A percentile compares a stretch with the other conserved stretches of the same genome.
Evolutionary conservation across 2,113 vertebrate genomes (phyloP).

Genomic region (Brachypodius melanocephalos): DNA sequence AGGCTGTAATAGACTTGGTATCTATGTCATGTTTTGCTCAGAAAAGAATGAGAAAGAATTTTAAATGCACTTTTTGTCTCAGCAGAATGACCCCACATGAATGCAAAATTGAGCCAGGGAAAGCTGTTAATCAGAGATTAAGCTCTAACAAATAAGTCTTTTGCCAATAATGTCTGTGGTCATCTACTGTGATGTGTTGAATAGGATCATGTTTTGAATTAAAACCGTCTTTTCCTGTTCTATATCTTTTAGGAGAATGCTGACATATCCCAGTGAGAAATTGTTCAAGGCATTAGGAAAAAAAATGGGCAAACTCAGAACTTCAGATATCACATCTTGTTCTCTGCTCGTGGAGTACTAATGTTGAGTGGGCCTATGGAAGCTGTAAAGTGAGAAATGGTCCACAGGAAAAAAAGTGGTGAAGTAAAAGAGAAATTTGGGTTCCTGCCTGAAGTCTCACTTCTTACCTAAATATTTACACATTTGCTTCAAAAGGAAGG

Average conservation of each 20-base stretch:
- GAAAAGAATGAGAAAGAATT: slow-evolving; percentile 27
- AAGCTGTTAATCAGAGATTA: slow-evolving; percentile 68
- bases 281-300: not conserved
- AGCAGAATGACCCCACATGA: slow-evolving; percentile 33
- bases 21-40: slow-evolving; percentile 24
- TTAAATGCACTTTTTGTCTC: slow-evolving; percentile 51
- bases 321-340: not conserved
- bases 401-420: not conserved
- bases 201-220: slow-evolving; percentile 58
- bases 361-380: not conserved
- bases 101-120: slow-evolving; percentile 44
- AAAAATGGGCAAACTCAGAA: not conserved
- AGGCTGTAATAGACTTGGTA: slow-evolving; percentile 33
- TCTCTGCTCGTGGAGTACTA: not conserved
- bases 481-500: not conserved
- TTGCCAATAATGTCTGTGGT: slow-evolving; percentile 70
- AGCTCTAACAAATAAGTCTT: slow-evolving; percentile 60
- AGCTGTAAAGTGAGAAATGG: not conserved
- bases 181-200: slow-evolving; percentile 45
- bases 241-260: slow-evolving; percentile 2
- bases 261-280: not conserved
- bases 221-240: slow-evolving; percentile 41
- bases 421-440: not conserved
- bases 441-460: not conserved
- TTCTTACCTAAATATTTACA: not conserved